phyloP scores from a whole-genome alignment of 2,797 vertebrate species.

The Falco biarmicus region DNA sequence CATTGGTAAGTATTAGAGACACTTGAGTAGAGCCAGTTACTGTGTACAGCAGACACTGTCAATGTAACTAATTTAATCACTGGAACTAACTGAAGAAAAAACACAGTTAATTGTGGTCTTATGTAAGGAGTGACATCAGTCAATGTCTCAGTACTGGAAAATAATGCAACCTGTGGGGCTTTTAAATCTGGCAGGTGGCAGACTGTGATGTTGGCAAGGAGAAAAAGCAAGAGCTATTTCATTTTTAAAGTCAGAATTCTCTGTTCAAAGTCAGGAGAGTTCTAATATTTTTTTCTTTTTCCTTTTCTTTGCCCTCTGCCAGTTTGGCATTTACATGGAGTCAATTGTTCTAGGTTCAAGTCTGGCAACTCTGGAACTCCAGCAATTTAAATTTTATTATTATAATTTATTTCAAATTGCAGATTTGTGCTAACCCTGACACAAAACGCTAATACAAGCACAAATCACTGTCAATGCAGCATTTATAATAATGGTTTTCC shows the following conservation, averaged over 20 bases:
- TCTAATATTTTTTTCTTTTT: background rate
- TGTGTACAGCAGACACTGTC: background rate
- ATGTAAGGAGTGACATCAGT: background rate
- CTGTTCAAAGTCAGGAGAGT: background rate
- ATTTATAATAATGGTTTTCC: background rate
- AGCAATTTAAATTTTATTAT: background rate
- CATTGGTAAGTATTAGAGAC: background rate
- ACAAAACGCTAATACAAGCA: background rate
- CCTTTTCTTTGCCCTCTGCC: background rate
- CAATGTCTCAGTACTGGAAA: background rate
- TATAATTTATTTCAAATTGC: background rate
- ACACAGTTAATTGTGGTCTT: conserved; percentile 1
- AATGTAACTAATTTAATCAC: background rate
- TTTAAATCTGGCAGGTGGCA: conserved; percentile 15
- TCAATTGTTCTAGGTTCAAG: background rate
- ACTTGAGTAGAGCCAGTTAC: background rate
- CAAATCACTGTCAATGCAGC: background rate
- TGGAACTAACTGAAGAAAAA: background rate
- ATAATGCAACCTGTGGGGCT: background rate
- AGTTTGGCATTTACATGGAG: background rate
- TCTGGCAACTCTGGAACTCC: rapidly evolving
- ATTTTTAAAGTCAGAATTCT: background rate
- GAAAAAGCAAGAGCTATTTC: background rate
- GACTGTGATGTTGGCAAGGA: background rate
- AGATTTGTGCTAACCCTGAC: background rate